A percentile compares a stretch with the other conserved stretches of the same genome.
phyloP scores from a whole-genome alignment of 1,140 invertebrate species.

The Lepidurus packardi region DNA sequence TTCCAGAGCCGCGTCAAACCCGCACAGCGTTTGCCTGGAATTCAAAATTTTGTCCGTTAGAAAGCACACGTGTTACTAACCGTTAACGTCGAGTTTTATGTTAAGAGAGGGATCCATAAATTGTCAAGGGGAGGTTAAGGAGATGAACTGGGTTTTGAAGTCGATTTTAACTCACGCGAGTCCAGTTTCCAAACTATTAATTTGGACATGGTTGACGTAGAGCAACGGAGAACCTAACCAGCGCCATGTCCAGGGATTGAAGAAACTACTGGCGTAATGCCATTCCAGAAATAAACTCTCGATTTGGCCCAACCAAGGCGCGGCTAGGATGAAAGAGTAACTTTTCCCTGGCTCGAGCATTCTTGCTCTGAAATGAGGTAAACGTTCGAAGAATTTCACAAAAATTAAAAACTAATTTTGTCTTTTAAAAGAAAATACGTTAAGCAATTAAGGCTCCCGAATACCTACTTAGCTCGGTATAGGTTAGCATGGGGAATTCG shows the following conservation, averaged over 20 bases:
- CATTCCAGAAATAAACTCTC: slow-evolving; percentile 62
- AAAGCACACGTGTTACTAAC: too few relatives aligned
- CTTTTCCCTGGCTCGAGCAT: slow-evolving; percentile 64
- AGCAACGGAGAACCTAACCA: slow-evolving; percentile 57
- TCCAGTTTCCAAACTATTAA: slow-evolving; percentile 40
- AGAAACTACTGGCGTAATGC: slow-evolving; percentile 66
- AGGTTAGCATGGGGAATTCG: too few relatives aligned
- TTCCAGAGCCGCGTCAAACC: slow-evolving; percentile 35
- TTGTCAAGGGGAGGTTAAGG: background rate
- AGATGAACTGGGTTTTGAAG: background rate
- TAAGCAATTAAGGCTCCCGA: too few relatives aligned
- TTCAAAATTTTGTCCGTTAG: too few relatives aligned
- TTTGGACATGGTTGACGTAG: slow-evolving; percentile 38
- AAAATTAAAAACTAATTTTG: too few relatives aligned
- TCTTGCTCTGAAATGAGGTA: slow-evolving; percentile 41
- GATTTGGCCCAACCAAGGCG: slow-evolving; percentile 58
- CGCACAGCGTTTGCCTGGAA: slow-evolving; percentile 37
- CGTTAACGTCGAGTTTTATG: too few relatives aligned
- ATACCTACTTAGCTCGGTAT: too few relatives aligned
- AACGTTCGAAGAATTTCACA: background rate
- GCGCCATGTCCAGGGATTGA: slow-evolving; percentile 78
- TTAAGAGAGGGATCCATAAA: too few relatives aligned
- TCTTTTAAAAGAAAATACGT: too few relatives aligned
- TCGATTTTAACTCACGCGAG: slow-evolving; percentile 35
- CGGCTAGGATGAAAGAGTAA: slow-evolving; percentile 61